phyloP scores from a whole-genome alignment of 2,888 invertebrate species.

The Torymus auratus region DNA sequence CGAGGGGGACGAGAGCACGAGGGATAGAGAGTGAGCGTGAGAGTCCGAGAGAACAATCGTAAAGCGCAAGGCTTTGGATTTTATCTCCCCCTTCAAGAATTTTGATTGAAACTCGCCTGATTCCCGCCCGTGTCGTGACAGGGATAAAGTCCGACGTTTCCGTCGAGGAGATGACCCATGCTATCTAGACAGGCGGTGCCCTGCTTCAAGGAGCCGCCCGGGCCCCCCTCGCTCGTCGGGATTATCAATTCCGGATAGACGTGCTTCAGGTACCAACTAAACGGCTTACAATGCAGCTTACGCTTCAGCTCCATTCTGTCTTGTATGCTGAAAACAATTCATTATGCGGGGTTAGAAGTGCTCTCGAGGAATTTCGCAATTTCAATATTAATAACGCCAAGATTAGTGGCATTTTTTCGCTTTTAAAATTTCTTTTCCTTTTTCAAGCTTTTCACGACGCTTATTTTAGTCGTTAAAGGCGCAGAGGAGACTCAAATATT shows the following conservation, averaged over 20 bases:
- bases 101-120: slow-evolving; percentile 79
- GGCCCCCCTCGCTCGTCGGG: slow-evolving; percentile 81
- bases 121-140: slow-evolving; percentile 98
- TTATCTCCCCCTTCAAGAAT: neutral
- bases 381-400: slow-evolving; percentile 61
- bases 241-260: slow-evolving; percentile 94
- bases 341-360: neutral
- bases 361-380: neutral
- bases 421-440: no score
- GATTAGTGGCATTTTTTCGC: neutral
- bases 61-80: neutral
- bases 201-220: slow-evolving; percentile 87
- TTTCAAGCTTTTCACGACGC: no score
- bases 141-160: slow-evolving; percentile 92
- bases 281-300: slow-evolving; percentile 92
- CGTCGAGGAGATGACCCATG: slow-evolving; percentile 92
- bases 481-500: no score
- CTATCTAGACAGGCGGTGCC: slow-evolving; percentile 93
- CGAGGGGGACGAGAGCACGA: no score
- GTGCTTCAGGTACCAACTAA: slow-evolving; percentile 95
- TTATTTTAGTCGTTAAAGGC: no score
- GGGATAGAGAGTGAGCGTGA: no score
- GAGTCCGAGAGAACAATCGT: no score
- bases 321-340: slow-evolving; percentile 82
- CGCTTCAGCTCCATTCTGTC: slow-evolving; percentile 89